Conservation (phyloP, 2,113 vertebrate genomes). For the Rostratula benghalensis region DNA sequence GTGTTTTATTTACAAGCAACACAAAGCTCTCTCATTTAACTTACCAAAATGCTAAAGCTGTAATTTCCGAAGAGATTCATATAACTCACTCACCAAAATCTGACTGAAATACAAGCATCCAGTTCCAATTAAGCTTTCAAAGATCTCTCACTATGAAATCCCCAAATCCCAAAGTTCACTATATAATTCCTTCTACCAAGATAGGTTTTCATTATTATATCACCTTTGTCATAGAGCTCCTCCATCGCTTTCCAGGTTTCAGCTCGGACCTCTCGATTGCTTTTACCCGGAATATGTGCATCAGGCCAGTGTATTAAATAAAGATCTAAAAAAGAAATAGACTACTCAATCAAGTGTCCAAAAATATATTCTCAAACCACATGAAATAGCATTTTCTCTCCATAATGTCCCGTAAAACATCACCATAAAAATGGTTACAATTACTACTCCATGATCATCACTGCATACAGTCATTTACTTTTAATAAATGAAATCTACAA, state of each 20-base stretch:
- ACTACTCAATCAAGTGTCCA: not conserved
- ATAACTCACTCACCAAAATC: not conserved
- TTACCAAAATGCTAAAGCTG: not conserved
- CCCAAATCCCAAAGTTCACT: not conserved
- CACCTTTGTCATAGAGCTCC: slow-evolving; percentile 77
- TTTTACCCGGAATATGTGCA: slow-evolving; percentile 49
- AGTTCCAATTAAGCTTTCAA: not conserved
- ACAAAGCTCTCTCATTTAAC: not conserved
- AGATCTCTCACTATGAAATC: not conserved
- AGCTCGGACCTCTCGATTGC: slow-evolving; percentile 73
- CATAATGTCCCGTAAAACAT: not conserved
- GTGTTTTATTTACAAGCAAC: not conserved
- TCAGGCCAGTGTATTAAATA: slow-evolving; percentile 83
- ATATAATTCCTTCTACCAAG: not conserved
- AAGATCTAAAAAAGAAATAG: slow-evolving; percentile 75
- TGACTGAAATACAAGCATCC: not conserved
- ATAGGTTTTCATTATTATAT: not conserved
- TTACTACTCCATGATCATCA: not conserved
- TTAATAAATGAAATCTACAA: not conserved
- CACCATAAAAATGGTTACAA: not conserved
- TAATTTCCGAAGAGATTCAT: not conserved
- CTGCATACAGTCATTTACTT: not conserved
- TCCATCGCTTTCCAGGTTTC: slow-evolving; percentile 79
- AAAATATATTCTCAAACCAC: not conserved
- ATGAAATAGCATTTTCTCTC: not conserved